phyloP scores from a whole-genome alignment of 2,113 vertebrate genomes.

The Merops nubicus region DNA sequence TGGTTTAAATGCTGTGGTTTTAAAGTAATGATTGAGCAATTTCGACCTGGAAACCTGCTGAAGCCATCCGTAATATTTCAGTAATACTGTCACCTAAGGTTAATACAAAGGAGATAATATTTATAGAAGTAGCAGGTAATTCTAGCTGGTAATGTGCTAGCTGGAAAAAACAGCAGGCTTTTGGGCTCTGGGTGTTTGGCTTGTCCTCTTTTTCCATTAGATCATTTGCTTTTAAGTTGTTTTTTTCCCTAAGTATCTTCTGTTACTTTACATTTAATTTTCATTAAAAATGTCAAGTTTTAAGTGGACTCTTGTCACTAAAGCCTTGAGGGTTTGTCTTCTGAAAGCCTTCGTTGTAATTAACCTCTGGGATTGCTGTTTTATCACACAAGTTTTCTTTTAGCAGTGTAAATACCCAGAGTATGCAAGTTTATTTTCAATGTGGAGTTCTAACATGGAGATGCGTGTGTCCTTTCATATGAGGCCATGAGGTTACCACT shows the following conservation, averaged over 20 bases:
- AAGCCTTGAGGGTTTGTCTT: not conserved
- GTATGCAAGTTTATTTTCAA: accelerated
- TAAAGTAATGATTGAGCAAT: not conserved
- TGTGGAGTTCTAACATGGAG: not conserved
- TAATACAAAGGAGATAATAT: not conserved
- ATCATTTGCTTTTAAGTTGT: not conserved
- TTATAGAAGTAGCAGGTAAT: not conserved
- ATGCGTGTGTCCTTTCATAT: not conserved
- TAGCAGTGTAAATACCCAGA: not conserved
- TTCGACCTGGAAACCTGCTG: not conserved
- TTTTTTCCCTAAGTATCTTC: not conserved
- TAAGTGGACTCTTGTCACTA: not conserved
- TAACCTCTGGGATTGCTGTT: not conserved
- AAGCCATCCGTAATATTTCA: accelerated
- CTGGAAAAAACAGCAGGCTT: not conserved
- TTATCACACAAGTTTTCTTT: not conserved
- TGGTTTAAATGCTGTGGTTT: not conserved
- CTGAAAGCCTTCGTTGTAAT: not conserved
- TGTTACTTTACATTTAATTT: not conserved
- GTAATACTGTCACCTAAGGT: not conserved
- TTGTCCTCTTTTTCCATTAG: not conserved
- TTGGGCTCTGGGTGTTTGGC: not conserved
- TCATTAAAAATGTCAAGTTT: not conserved
- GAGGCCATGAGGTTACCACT: not conserved
- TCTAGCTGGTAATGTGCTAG: not conserved